A percentile compares a stretch with the other conserved stretches of the same genome.
Conservation (phyloP, 2,797 vertebrate genomes). For the Schizopygopsis malacanthus region DNA sequence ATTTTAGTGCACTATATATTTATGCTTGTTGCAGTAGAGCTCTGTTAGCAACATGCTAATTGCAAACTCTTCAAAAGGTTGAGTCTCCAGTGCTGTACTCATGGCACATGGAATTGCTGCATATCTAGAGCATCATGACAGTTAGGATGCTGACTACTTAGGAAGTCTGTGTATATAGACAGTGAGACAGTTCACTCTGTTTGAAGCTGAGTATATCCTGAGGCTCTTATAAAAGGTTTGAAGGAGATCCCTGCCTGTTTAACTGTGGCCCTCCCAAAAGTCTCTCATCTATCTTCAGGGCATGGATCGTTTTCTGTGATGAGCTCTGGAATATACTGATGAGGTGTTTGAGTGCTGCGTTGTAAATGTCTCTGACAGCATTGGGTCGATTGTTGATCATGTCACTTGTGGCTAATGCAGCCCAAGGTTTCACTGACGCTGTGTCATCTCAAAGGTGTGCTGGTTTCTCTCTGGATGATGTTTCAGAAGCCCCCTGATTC, state of each 20-base stretch:
- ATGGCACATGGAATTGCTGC: neutral
- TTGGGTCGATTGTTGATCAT: constrained; percentile 74
- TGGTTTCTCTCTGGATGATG: constrained; percentile 80
- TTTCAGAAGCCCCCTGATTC: constrained; percentile 73
- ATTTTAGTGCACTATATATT: neutral
- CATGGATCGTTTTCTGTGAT: constrained; percentile 50
- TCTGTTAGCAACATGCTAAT: neutral
- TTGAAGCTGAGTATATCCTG: constrained; percentile 31
- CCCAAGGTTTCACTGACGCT: constrained; percentile 72
- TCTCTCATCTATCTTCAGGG: constrained; percentile 46
- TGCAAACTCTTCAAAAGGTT: neutral
- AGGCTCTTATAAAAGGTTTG: constrained; percentile 37
- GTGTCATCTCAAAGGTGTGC: constrained; percentile 78
- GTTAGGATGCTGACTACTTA: neutral
- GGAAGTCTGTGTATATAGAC: neutral
- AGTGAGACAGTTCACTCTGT: neutral
- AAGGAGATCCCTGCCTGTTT: constrained; percentile 27
- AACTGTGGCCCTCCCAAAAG: constrained; percentile 24
- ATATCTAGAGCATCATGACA: neutral
- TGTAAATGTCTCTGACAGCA: constrained; percentile 49
- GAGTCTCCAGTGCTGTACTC: neutral
- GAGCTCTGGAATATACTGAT: constrained; percentile 45
- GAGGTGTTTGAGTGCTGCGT: constrained; percentile 14
- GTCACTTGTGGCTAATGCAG: constrained; percentile 66
- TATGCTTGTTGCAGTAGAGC: neutral